Evolutionary conservation across 2,113 vertebrate species (phyloP).

Genomic region (Lasiurus borealis): DNA sequence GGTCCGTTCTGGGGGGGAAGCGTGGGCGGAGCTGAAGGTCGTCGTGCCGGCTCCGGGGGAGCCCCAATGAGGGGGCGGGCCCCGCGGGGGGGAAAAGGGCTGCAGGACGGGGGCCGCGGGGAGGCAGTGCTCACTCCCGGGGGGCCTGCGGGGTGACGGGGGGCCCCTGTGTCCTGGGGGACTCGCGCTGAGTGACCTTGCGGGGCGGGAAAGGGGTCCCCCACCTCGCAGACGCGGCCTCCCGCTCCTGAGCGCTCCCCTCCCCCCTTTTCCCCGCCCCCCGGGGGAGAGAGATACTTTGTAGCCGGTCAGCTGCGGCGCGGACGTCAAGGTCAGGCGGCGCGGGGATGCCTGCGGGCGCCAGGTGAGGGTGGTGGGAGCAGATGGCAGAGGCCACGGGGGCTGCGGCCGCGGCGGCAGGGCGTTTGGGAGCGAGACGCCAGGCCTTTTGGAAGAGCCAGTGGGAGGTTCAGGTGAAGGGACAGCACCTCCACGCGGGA

Average conservation of each 20-base stretch:
- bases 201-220: background rate
- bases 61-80: background rate
- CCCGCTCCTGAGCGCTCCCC: background rate
- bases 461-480: background rate
- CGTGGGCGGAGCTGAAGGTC: background rate
- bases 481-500: background rate
- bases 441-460: background rate
- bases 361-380: constrained; percentile 20
- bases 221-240: background rate
- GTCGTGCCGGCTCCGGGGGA: background rate
- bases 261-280: too few relatives aligned
- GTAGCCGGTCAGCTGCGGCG: constrained; percentile 26
- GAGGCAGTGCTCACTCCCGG: background rate
- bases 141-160: background rate
- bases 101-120: background rate
- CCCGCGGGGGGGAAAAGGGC: background rate
- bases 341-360: background rate
- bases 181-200: constrained; percentile 46
- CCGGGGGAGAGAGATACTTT: constrained; percentile 2
- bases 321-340: constrained; percentile 57
- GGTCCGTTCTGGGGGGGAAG: background rate
- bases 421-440: too few relatives aligned
- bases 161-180: background rate
- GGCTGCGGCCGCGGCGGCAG: too few relatives aligned
- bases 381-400: constrained; percentile 13